Base-by-base conservation (phyloP, 2,797 vertebrate genomes). In the Sebastolobus alascanus region DNA sequence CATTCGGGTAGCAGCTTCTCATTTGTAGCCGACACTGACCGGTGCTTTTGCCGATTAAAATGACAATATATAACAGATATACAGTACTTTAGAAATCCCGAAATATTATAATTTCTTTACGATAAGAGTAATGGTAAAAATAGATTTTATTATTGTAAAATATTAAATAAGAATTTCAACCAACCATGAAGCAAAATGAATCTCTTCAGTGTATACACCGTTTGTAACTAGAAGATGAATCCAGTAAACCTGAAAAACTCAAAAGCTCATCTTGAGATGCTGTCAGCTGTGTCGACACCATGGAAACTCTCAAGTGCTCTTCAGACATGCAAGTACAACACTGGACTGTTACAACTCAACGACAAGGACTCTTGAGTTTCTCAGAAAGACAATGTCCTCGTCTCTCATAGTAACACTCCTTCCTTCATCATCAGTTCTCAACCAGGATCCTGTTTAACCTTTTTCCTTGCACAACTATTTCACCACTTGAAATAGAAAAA, bases 311-410 rank as follows among this genome's bases (percentile, higher is more conserved):
- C 0, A 29, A 89, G 86, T 50, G 79, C 77, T 87, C 77, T 80
- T 84, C 29, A 80, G 55, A n/a, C 46, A n/a, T 29, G 35, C 12
- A 73, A 22, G 40, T 58, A 31, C 22, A 87, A 75, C 61, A 72
- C 38, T 85, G 55, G 56, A 43, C 70, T 10, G 52, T 31, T 72
- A n/a, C 52, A 20, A 13, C 56, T 67, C 66, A 84, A 37, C 76
- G 67, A 27, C 56, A 70, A 92, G 74, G 65, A 63, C 89, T 43
- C 67, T 89, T 71, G 18, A 83, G 33, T 8, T 68, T 79, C 71
- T 71, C 63, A 63, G 52, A 43, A 46, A 59, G 52, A 33, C 65
- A 63, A 20, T 79, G 75, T 50, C 46, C 46, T 46, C 6, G 16
- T 46, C 43, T 22, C 58, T 75, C 27, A 67, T 8, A 14, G 46